Evolutionary conservation across 1,140 invertebrate genomes (phyloP).

Genomic region (Aphelinus atriplicis): DNA sequence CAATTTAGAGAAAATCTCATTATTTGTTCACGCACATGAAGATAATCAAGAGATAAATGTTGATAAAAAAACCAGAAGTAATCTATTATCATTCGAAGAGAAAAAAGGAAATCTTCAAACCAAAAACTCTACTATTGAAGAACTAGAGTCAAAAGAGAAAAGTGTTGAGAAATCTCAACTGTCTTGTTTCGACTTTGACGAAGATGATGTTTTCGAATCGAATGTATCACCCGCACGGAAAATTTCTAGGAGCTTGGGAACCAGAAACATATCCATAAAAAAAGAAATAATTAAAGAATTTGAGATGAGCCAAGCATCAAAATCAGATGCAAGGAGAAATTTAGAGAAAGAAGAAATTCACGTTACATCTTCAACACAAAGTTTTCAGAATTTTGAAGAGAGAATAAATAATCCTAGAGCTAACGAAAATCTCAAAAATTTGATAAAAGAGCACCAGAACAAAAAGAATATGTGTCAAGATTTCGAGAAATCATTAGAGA

Average conservation of each 20-base stretch:
- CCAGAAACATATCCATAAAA: slow-evolving; percentile 58
- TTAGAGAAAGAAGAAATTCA: slow-evolving; percentile 21
- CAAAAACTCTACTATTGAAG: slow-evolving; percentile 12
- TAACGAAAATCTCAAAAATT: slow-evolving; percentile 14
- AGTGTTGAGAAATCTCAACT: slow-evolving; percentile 61
- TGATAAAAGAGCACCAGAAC: neutral
- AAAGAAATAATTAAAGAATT: slow-evolving; percentile 65
- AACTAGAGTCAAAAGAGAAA: slow-evolving; percentile 33
- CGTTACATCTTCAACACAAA: neutral
- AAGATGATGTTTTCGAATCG: slow-evolving; percentile 64
- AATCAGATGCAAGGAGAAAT: slow-evolving; percentile 40
- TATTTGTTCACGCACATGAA: neutral
- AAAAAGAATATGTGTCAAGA: slow-evolving; percentile 1
- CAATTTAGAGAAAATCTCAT: slow-evolving; percentile 36
- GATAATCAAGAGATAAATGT: neutral
- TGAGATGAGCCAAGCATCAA: slow-evolving; percentile 60
- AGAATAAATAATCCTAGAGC: slow-evolving; percentile 13
- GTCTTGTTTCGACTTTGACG: slow-evolving; percentile 71
- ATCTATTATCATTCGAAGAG: neutral
- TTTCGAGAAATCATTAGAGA: slow-evolving; percentile 31
- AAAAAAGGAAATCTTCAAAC: slow-evolving; percentile 27
- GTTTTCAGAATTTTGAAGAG: neutral
- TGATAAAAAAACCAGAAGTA: neutral
- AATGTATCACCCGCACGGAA: slow-evolving; percentile 64
- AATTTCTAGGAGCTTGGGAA: slow-evolving; percentile 55